Evolutionary conservation across 2,113 vertebrate genomes (phyloP).

Genomic region (Mastomys natalensis): DNA sequence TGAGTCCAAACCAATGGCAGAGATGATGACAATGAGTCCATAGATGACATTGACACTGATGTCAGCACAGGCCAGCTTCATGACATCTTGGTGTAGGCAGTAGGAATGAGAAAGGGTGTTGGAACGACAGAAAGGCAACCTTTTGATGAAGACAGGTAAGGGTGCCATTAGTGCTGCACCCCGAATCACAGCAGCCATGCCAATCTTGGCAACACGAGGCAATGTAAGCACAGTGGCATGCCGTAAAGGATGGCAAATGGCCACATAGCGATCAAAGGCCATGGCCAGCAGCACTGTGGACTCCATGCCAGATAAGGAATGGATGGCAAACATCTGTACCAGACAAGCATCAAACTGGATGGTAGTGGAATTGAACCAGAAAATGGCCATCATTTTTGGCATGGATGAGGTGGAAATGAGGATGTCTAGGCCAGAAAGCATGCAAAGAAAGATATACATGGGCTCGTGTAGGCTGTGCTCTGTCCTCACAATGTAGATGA

Average conservation of each 20-base stretch:
- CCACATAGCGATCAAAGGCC: conserved; percentile 83
- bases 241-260: conserved; percentile 81
- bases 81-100: conserved; percentile 82
- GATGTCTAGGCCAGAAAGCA: conserved; percentile 80
- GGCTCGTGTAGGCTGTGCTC: conserved; percentile 80
- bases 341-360: conserved; percentile 82
- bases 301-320: conserved; percentile 82
- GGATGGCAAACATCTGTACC: conserved; percentile 84
- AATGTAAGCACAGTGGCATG: conserved; percentile 79
- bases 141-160: conserved; percentile 78
- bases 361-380: conserved; percentile 81
- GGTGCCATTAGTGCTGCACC: conserved; percentile 80
- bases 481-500: conserved; percentile 78
- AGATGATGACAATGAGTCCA: conserved; percentile 79
- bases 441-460: conserved; percentile 83
- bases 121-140: conserved; percentile 73
- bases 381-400: conserved; percentile 82
- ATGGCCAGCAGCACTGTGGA: conserved; percentile 81
- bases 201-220: conserved; percentile 78
- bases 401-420: conserved; percentile 81
- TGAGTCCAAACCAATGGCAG: conserved; percentile 78
- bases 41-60: conserved; percentile 75
- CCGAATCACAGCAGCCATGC: conserved; percentile 76
- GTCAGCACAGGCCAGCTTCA: conserved; percentile 81
- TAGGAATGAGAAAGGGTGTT: conserved; percentile 81